Evolutionary conservation across 2,888 invertebrate genomes (phyloP).

Genomic region (Ochropleura plecta): DNA sequence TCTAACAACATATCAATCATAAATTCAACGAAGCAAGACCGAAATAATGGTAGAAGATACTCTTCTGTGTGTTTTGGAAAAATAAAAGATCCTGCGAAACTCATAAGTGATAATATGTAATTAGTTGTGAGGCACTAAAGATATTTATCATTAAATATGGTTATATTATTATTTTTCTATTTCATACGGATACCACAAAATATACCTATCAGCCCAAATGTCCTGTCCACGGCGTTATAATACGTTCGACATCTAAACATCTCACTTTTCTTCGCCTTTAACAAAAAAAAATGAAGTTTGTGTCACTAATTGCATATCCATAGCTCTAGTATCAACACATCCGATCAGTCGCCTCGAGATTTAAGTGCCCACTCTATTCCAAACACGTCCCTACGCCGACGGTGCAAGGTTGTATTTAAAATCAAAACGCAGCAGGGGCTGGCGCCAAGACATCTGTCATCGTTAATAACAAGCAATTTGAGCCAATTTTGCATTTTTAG

Average conservation of each 20-base stretch:
- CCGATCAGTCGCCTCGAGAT: slow-evolving; percentile 82
- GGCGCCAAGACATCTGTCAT: slow-evolving; percentile 90
- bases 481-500: slow-evolving; percentile 89
- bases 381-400: slow-evolving; percentile 64
- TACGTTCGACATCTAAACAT: slow-evolving; percentile 67
- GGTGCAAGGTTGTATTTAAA: slow-evolving; percentile 68
- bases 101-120: slow-evolving; percentile 7
- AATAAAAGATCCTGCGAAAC: slow-evolving; percentile 11
- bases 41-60: slow-evolving; percentile 63
- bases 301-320: slow-evolving; percentile 88
- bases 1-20: slow-evolving; percentile 69
- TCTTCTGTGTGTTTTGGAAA: slow-evolving; percentile 16
- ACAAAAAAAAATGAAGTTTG: slow-evolving; percentile 75
- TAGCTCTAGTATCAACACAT: slow-evolving; percentile 87
- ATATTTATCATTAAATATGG: background rate
- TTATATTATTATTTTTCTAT: background rate
- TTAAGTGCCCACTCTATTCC: slow-evolving; percentile 48
- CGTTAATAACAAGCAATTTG: slow-evolving; percentile 90
- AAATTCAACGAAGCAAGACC: slow-evolving; percentile 69
- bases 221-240: slow-evolving; percentile 45
- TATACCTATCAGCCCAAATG: slow-evolving; percentile 43
- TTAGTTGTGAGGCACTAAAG: slow-evolving; percentile 7
- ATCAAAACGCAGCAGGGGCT: slow-evolving; percentile 65
- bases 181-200: slow-evolving; percentile 32
- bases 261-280: slow-evolving; percentile 70